These are phyloP conservation scores for Aurelia coerulea DNA, from an alignment of 30 jellyfish, hydroid and myxozoan genomes.

Conservation along the genomic window DNA sequence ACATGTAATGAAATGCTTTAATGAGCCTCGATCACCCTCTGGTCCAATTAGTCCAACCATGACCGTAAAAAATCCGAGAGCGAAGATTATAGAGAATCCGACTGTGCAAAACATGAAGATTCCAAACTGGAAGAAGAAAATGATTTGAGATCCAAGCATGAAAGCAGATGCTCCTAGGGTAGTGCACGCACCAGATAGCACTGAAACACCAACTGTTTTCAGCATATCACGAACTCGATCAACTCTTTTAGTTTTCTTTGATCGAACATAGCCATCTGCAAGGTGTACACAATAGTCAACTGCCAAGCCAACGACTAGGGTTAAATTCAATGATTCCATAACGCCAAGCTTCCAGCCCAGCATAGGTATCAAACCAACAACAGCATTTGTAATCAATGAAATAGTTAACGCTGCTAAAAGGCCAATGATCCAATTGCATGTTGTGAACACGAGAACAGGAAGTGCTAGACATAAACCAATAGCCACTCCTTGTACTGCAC, in stretches of 20 bases:
- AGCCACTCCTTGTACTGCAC: slow-evolving; percentile 93
- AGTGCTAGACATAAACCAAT: slow-evolving; percentile 89
- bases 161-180: slow-evolving; percentile 97
- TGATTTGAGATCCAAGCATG: slow-evolving; percentile 92
- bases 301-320: slow-evolving; percentile 96
- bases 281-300: slow-evolving; percentile 96
- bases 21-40: slow-evolving; percentile 89
- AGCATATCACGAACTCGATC: slow-evolving; percentile 91
- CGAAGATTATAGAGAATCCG: slow-evolving; percentile 89
- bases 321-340: slow-evolving; percentile 92
- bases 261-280: slow-evolving; percentile 97
- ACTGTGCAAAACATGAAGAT: slow-evolving; percentile 95
- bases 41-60: slow-evolving; percentile 91
- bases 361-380: slow-evolving; percentile 94
- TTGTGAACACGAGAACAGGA: slow-evolving; percentile 92
- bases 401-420: slow-evolving; percentile 88
- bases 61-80: slow-evolving; percentile 85
- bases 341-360: slow-evolving; percentile 98
- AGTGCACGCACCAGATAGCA: slow-evolving; percentile 95
- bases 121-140: slow-evolving; percentile 93
- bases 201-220: slow-evolving; percentile 93
- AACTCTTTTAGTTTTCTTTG: slow-evolving; percentile 70
- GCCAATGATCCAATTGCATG: slow-evolving; percentile 97
- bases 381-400: slow-evolving; percentile 88
- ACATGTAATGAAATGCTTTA: slow-evolving; percentile 49